Conservation (phyloP, 2,888 invertebrate genomes). For the Diploptera punctata region DNA sequence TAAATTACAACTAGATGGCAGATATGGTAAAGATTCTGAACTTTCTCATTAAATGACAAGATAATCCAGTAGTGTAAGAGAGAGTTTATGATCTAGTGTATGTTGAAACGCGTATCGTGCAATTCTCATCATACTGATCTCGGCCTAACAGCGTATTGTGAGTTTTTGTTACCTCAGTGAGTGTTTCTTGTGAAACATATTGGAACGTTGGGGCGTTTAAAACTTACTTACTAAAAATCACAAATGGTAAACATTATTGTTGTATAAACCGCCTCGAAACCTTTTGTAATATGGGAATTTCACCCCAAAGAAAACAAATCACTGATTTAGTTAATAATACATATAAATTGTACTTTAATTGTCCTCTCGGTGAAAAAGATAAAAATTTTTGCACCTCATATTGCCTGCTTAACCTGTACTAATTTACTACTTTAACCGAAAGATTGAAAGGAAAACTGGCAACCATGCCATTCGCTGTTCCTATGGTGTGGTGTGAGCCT, state of each 20-base stretch:
- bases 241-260: background rate
- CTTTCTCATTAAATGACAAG: too few relatives aligned
- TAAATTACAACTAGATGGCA: background rate
- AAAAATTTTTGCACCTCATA: background rate
- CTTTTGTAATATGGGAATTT: background rate
- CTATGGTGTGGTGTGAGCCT: too few relatives aligned
- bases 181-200: background rate
- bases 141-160: background rate
- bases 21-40: background rate
- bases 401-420: background rate
- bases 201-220: background rate
- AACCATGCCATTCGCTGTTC: background rate
- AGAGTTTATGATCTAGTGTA: too few relatives aligned
- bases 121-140: too few relatives aligned
- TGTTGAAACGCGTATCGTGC: background rate
- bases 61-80: too few relatives aligned
- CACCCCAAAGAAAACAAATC: background rate
- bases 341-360: background rate
- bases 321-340: background rate
- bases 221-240: background rate
- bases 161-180: background rate
- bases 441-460: background rate
- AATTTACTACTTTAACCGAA: background rate
- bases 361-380: background rate
- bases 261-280: background rate